A percentile compares a stretch with the other conserved stretches of the same genome.
These are phyloP conservation scores for Coendou prehensilis DNA, from an alignment of 2,797 vertebrate species.

Conservation along the genomic window DNA sequence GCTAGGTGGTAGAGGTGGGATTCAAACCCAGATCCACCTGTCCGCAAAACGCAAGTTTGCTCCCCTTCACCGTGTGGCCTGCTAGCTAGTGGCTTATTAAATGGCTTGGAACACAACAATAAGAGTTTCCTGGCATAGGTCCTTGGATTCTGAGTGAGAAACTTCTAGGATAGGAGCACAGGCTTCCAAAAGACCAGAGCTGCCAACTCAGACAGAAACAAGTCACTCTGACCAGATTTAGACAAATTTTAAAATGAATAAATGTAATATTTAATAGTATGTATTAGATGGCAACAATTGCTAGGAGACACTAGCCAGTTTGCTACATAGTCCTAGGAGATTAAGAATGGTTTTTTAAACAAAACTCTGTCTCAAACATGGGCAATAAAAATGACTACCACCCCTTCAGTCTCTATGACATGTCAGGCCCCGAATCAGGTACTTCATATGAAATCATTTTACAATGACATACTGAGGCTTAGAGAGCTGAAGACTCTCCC, in stretches of 20 bases:
- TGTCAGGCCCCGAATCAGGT: not conserved
- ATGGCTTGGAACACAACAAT: not conserved
- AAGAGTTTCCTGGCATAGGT: not conserved
- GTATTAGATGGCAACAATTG: not conserved
- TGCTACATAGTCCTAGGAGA: constrained; percentile 12
- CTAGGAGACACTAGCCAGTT: not conserved
- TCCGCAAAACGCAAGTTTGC: not conserved
- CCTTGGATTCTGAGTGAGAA: constrained; percentile 56
- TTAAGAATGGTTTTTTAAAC: not conserved
- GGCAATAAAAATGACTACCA: not conserved
- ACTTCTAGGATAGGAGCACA: constrained; percentile 1
- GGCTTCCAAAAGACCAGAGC: constrained; percentile 66
- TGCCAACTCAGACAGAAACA: constrained; percentile 57
- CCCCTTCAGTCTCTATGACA: not conserved
- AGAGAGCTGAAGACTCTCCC: not conserved
- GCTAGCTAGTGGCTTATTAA: not conserved
- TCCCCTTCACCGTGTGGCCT: not conserved
- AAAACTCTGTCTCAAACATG: not conserved
- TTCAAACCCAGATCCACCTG: not conserved
- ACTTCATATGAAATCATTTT: constrained; percentile 23
- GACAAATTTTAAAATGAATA: constrained; percentile 25
- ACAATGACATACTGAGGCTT: not conserved
- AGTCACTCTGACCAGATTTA: constrained; percentile 63
- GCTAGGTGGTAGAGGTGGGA: not conserved
- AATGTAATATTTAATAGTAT: constrained; percentile 52